A percentile compares a stretch with the other conserved stretches of the same genome.
These are phyloP conservation scores for Elmis aenea DNA, from an alignment of 2,888 invertebrate species.

Conservation along the genomic window DNA sequence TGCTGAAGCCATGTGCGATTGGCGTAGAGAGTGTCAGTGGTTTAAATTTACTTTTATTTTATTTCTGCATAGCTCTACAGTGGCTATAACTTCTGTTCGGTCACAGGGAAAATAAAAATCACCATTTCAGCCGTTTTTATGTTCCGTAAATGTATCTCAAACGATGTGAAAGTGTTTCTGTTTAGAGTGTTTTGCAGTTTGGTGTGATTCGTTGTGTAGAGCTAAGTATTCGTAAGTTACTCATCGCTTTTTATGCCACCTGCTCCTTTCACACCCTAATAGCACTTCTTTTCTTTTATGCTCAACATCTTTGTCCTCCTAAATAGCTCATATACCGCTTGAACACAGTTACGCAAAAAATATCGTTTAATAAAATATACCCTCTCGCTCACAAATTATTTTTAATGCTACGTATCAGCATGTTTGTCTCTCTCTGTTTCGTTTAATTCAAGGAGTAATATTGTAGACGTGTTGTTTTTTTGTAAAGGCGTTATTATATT, in stretches of 20 bases:
- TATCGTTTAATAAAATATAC: conserved; percentile 38
- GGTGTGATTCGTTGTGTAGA: conserved; percentile 16
- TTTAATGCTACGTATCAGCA: conserved; percentile 11
- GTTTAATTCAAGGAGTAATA: conserved; percentile 11
- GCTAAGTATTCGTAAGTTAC: conserved; percentile 18
- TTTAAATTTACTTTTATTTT: conserved; percentile 13
- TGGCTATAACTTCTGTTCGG: conserved; percentile 2
- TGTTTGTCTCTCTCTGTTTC: conserved; percentile 9
- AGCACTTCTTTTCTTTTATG: conserved; percentile 30
- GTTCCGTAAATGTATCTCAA: conserved; percentile 5
- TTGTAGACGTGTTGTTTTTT: no score
- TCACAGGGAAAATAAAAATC: not conserved
- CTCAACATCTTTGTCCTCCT: conserved; percentile 30
- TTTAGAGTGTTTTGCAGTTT: conserved; percentile 10
- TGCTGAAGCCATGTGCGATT: conserved; percentile 21
- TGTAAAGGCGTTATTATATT: conserved; percentile 13
- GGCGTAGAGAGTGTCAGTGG: conserved; percentile 11
- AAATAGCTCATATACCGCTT: conserved; percentile 32
- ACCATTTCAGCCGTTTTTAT: conserved; percentile 1
- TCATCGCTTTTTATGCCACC: conserved; percentile 30
- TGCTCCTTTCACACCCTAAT: conserved; percentile 36
- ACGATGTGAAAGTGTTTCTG: conserved; percentile 10
- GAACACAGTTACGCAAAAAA: conserved; percentile 31
- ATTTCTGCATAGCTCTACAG: conserved; percentile 4
- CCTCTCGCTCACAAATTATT: conserved; percentile 14